These are phyloP conservation scores for Megaceryle alcyon DNA, from an alignment of 2,797 vertebrate genomes.

Conservation along the genomic window DNA sequence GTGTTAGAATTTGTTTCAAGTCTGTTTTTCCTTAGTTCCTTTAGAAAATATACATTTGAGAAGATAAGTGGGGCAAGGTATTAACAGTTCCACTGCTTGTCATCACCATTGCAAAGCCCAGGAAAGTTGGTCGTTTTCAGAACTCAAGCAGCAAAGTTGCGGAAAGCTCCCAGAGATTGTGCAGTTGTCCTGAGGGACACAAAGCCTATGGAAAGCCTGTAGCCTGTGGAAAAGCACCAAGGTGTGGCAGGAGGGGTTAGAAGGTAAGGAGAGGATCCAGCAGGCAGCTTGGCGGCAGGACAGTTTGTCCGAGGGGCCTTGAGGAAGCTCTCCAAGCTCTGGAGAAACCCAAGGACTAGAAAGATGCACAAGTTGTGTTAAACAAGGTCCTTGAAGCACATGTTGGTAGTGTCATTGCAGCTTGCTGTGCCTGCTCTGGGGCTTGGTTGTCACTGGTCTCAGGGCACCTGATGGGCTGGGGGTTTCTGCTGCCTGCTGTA, in stretches of 20 bases:
- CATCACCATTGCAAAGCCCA: not conserved
- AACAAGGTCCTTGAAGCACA: not conserved
- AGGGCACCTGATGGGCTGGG: not conserved
- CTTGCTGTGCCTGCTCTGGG: not conserved
- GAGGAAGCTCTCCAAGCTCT: not conserved
- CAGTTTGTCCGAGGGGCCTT: not conserved
- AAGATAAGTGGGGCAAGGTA: not conserved
- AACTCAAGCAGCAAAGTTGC: not conserved
- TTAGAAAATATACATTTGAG: not conserved
- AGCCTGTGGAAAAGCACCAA: not conserved
- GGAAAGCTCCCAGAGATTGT: not conserved
- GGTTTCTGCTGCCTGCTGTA: not conserved
- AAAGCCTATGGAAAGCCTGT: not conserved
- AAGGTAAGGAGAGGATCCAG: not conserved
- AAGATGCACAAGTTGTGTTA: not conserved
- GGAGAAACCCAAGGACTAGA: not conserved
- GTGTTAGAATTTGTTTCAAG: conserved; percentile 13
- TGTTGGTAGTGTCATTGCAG: not conserved
- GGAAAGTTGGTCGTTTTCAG: not conserved
- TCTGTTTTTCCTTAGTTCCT: not conserved
- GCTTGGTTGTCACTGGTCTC: not conserved
- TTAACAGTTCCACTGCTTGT: not conserved
- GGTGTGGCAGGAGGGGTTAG: not conserved
- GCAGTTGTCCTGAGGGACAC: not conserved
- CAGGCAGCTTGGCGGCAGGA: not conserved